Evolutionary conservation across 2,888 invertebrate genomes (phyloP), one percentile per base, ranked within the genome.

Genomic region (Callosobruchus maculatus): DNA sequence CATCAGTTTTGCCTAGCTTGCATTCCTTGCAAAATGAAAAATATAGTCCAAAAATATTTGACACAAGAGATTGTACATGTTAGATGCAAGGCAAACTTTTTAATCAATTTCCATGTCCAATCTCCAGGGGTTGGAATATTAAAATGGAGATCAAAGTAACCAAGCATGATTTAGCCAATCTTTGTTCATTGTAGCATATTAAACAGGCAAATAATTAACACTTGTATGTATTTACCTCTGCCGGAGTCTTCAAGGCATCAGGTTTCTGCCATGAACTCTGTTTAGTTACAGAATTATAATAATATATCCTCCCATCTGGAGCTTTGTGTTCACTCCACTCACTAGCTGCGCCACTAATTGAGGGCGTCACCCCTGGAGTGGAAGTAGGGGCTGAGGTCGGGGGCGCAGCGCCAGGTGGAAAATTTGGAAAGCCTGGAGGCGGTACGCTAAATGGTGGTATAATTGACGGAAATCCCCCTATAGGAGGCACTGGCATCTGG

Each of bases 261-360:
- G 99, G 99, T 86, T 99, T 99, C 83, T 98, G 98, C 99, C 99
- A 99, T 0, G 95, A 92, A 75, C 98, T 98, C 86, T 97, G 96
- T 85, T 98, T 97, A 0, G 97, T 96, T 20, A 92, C 90, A 72
- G 92, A 92, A 87, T 99, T 99, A 85, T 98, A 98, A 87, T 97
- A 99, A 87, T 99, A 99, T 0, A 93, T 95, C 71, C 98, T 90
- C 0, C 98, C 98, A 89, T 99, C 99, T 0, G 98, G 98, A 9
- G 98, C 95, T 85, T 96, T 97, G 85, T 99, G 98, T 83, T 99
- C 98, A 0, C 96, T 95, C 99, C 99, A 99, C 74, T 86, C 84
- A 20, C 76, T 75, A 0, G 80, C 77, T 0, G 82, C 76, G 3
- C 68, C 68, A 21, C 13, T 49, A 13, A 49, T 18, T 18, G 49